Base-by-base conservation (phyloP, 2,888 invertebrate genomes). In the Epistrophe grossulariae region DNA sequence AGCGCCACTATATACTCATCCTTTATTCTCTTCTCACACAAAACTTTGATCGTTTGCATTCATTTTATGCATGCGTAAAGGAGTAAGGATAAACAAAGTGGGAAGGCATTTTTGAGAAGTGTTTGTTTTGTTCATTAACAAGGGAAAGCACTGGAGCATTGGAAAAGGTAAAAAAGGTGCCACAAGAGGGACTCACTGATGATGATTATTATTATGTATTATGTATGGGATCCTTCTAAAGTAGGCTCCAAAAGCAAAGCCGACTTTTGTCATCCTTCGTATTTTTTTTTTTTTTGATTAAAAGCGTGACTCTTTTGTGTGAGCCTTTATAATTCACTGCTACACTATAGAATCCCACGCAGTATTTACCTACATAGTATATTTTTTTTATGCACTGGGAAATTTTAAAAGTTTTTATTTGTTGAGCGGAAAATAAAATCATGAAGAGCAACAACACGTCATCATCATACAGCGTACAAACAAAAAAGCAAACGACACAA, bases 101-200 rank as follows among this genome's bases (percentile, higher is more conserved):
- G 19, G 45, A 66, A 68, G 68, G 52, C 73, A 73, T 73, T 59
- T 60, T 59, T 24, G 57, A 77, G 52, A 79, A 71, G 70, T 79
- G 82, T 87, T 87, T 87, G 74, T 60, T 79, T 82, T 87, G 70
- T 82, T 87, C 83, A 83, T 87, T 83, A 87, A 64, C 82, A 74
- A 55, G 43, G 50, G 59, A 59, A 40, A 40, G 55, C 70, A 79
- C 57, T 66, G 38, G 50, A 62, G 80, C 81, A 79, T 73, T 62
- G 57, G 52, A 72, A 70, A 40, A 60, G 73, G 71, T 70, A 50
- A 70, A n/a, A 68, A 68, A 62, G 62, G 13, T 13, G 24, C 72
- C 66, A 72, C 71, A 57, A 45, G 52, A 79, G 70, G 70, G 62
- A 72, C 43, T 78, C 45, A 17, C 45, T 31, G 31, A 55, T 55